These are phyloP conservation scores for Thunnus maccoyii DNA, from an alignment of 2,113 vertebrate genomes.

Conservation along the genomic window DNA sequence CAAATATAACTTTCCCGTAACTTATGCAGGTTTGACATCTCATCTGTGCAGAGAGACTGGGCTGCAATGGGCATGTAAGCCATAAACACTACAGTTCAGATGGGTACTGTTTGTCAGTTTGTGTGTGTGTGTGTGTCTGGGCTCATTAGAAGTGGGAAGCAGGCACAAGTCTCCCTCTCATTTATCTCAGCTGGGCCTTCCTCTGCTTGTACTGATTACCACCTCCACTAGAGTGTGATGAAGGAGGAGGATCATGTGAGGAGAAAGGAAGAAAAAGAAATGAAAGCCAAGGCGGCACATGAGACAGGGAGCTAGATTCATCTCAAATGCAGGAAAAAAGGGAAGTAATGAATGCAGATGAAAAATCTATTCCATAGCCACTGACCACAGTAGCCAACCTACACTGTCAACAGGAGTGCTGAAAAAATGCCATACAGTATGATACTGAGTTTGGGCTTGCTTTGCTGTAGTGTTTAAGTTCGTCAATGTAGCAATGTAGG, in stretches of 20 bases:
- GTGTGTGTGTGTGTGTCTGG: neutral
- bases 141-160: slow-evolving; percentile 40
- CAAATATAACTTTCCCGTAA: slow-evolving; percentile 1
- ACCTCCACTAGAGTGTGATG: slow-evolving; percentile 16
- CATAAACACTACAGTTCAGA: slow-evolving; percentile 14
- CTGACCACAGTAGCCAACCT: slow-evolving; percentile 9
- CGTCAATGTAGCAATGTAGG: neutral
- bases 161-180: slow-evolving; percentile 25
- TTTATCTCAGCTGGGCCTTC: slow-evolving; percentile 23
- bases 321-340: neutral
- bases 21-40: neutral
- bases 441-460: neutral
- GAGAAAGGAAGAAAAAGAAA: slow-evolving; percentile 4
- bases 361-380: slow-evolving; percentile 5
- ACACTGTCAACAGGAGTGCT: neutral
- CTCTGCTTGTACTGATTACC: slow-evolving; percentile 22
- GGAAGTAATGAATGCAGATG: slow-evolving; percentile 35
- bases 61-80: neutral
- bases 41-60: neutral
- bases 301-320: slow-evolving; percentile 1
- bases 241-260: slow-evolving; percentile 27
- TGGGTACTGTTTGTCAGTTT: neutral
- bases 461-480: neutral
- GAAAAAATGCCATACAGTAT: neutral
- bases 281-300: slow-evolving; percentile 30